These are phyloP conservation scores for Dasypogon diadema DNA, from an alignment of 2,888 invertebrate genomes.

Conservation along the genomic window DNA sequence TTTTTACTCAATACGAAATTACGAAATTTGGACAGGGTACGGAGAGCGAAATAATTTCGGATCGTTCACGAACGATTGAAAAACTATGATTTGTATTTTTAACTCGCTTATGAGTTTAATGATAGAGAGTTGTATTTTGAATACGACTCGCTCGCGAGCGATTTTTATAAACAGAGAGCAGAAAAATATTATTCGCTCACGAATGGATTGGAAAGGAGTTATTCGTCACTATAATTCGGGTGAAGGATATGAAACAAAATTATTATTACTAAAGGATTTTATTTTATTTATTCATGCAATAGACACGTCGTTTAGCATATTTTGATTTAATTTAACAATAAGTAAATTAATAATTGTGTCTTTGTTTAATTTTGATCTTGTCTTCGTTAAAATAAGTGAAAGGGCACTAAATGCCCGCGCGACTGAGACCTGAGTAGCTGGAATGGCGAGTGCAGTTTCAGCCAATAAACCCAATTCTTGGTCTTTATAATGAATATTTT, in stretches of 20 bases:
- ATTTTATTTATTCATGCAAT: background rate
- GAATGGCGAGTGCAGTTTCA: slow-evolving; percentile 53
- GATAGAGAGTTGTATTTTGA: too few species aligned
- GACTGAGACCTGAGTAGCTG: slow-evolving; percentile 53
- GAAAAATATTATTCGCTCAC: background rate
- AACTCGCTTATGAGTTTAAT: background rate
- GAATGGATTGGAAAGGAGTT: background rate
- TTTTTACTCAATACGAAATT: too few species aligned
- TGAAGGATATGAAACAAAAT: background rate
- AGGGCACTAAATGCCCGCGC: slow-evolving; percentile 54
- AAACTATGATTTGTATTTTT: background rate
- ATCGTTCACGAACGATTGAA: background rate
- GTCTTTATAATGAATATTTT: slow-evolving; percentile 44
- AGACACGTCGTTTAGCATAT: background rate
- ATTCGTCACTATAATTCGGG: background rate
- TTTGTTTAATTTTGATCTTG: too few species aligned
- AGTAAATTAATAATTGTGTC: slow-evolving; percentile 27
- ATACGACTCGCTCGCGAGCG: background rate
- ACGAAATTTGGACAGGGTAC: too few species aligned
- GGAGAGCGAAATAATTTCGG: background rate
- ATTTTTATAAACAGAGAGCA: background rate
- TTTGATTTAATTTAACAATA: slow-evolving; percentile 37
- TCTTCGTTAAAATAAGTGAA: slow-evolving; percentile 41
- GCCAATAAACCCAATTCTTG: slow-evolving; percentile 44
- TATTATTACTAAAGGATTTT: background rate